A percentile compares a stretch with the other conserved stretches of the same genome.
Evolutionary conservation across 2,888 invertebrate genomes (phyloP).

Genomic region (Mimachlamys varia): DNA sequence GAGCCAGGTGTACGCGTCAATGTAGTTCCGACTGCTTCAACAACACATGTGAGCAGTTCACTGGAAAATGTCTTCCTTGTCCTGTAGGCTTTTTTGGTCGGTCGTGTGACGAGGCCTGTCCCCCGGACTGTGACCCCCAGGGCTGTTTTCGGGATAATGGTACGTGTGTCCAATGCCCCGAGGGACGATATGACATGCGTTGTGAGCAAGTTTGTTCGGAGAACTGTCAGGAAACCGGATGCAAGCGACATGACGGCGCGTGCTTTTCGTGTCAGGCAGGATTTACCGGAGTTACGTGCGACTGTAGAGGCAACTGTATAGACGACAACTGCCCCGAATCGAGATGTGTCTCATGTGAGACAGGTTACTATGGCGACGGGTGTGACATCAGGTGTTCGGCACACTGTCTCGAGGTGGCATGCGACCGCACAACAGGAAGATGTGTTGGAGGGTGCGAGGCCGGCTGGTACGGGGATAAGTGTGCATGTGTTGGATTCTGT

Average conservation of each 20-base stretch:
- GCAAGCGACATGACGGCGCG: not conserved
- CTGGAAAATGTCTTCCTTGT: not conserved
- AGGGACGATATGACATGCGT: not conserved
- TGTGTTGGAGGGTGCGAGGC: not conserved
- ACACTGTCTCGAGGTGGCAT: not conserved
- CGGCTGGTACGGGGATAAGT: not conserved
- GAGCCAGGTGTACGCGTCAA: not conserved
- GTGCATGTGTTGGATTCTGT: not conserved
- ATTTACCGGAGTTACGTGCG: not conserved
- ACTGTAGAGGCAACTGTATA: not conserved
- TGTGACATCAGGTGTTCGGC: not conserved
- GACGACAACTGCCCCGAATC: not conserved
- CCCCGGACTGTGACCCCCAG: not conserved
- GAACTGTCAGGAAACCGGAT: not conserved
- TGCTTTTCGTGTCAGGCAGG: not conserved
- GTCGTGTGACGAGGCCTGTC: not conserved
- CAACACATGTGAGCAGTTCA: not conserved
- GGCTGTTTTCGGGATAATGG: not conserved
- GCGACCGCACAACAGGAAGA: not conserved
- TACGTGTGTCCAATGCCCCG: not conserved
- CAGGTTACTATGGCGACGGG: not conserved
- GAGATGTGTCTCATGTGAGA: not conserved
- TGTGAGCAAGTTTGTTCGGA: not conserved
- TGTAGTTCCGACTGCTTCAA: slow-evolving; percentile 20
- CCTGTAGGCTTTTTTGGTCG: slow-evolving; percentile 4